Conservation (phyloP, 2,797 vertebrate species). For the Tiaroga cobitis region DNA sequence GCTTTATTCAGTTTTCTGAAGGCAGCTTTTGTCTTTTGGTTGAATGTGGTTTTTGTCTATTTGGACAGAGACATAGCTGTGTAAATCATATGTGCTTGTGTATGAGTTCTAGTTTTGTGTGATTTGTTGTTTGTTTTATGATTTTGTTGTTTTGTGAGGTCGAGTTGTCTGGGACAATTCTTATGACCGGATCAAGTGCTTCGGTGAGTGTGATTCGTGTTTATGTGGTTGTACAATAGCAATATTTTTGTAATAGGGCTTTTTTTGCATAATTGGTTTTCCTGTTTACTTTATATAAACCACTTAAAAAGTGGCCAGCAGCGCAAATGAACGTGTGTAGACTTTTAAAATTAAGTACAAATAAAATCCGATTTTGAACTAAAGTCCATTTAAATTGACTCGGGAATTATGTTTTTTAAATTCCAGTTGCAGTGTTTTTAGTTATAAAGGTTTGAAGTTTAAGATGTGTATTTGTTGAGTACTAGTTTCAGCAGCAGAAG, state of each 20-base stretch:
- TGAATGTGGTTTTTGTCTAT: neutral
- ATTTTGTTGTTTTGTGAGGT: neutral
- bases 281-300: conserved; percentile 19
- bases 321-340: neutral
- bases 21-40: conserved; percentile 47
- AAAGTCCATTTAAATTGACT: neutral
- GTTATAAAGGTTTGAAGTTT: neutral
- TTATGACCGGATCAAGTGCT: neutral
- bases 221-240: conserved; percentile 15
- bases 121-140: neutral
- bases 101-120: neutral
- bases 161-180: conserved; percentile 37
- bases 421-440: neutral
- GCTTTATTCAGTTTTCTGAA: conserved; percentile 10
- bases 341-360: neutral
- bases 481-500: conserved; percentile 4
- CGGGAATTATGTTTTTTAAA: neutral
- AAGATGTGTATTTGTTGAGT: neutral
- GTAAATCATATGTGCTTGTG: conserved; percentile 4
- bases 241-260: neutral
- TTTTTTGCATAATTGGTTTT: neutral
- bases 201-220: neutral
- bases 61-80: neutral
- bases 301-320: neutral
- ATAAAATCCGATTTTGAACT: neutral